Percentiles rank a stretch among this genome's conserved stretches.
These are phyloP conservation scores for Notiomystis cincta DNA, from an alignment of 2,113 vertebrate genomes.

Conservation along the genomic window DNA sequence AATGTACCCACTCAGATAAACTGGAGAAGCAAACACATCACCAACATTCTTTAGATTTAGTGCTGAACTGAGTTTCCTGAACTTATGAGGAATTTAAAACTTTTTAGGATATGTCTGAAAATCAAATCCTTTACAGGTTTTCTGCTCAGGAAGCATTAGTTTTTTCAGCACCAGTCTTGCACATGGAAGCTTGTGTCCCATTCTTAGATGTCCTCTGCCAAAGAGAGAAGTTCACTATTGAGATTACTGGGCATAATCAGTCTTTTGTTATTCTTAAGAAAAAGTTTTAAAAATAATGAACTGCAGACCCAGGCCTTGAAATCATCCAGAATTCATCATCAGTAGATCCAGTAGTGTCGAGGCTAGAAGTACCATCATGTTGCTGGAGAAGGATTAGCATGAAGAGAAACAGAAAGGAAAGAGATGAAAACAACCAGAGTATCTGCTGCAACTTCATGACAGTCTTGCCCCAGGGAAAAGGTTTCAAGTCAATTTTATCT, in stretches of 20 bases:
- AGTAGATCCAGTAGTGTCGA: not conserved
- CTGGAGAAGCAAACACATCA: not conserved
- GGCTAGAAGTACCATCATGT: not conserved
- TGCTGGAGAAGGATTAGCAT: not conserved
- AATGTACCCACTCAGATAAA: not conserved
- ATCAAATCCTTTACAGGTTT: not conserved
- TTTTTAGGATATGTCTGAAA: not conserved
- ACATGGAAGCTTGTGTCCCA: not conserved
- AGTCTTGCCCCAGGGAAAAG: not conserved
- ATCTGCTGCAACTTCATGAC: not conserved
- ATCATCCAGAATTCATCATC: not conserved
- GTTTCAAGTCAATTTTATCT: not conserved
- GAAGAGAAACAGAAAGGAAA: not conserved
- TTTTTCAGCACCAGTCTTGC: not conserved
- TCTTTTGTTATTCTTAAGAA: not conserved
- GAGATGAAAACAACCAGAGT: not conserved
- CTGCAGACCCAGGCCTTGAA: not conserved
- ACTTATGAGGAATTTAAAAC: not conserved
- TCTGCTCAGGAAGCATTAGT: not conserved
- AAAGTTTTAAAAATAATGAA: not conserved
- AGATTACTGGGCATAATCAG: not conserved
- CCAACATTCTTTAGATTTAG: not conserved
- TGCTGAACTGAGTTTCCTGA: not conserved
- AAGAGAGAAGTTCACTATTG: not conserved
- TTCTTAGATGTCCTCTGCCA: not conserved